A percentile compares a stretch with the other conserved stretches of the same genome.
Evolutionary conservation across 2,888 invertebrate genomes (phyloP).

Genomic region (Nomada hirtipes): DNA sequence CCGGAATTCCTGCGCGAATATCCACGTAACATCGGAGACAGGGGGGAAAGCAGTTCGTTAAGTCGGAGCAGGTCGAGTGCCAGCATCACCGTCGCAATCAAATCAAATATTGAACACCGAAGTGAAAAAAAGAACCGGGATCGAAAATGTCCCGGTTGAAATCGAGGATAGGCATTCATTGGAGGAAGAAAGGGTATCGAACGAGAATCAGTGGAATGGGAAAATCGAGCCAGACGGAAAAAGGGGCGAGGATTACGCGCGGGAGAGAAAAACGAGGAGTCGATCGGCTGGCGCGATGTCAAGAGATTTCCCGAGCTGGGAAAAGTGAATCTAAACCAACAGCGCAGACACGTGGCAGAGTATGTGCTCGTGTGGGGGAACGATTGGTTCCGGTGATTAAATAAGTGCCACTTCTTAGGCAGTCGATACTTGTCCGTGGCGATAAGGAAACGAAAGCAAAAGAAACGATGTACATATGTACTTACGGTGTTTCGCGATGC

Average conservation of each 20-base stretch:
- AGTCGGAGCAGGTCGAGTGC: not conserved
- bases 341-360: not conserved
- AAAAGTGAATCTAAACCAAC: not conserved
- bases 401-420: slow-evolving; percentile 27
- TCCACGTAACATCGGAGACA: not conserved
- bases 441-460: slow-evolving; percentile 27
- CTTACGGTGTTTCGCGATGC: slow-evolving; percentile 31
- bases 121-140: not conserved
- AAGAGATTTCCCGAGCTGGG: not conserved
- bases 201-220: no score
- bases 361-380: not conserved
- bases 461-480: slow-evolving; percentile 3
- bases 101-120: slow-evolving; percentile 20
- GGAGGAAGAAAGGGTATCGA: not conserved
- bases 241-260: not conserved
- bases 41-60: slow-evolving; percentile 4
- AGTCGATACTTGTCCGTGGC: slow-evolving; percentile 39
- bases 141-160: not conserved
- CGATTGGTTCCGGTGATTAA: slow-evolving; percentile 29
- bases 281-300: not conserved
- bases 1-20: not conserved
- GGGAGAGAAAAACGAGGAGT: not conserved
- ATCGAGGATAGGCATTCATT: not conserved
- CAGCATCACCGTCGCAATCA: not conserved
- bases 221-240: not conserved